Conservation (phyloP, 1,140 invertebrate genomes). For the Ostrea denselamellosa region DNA sequence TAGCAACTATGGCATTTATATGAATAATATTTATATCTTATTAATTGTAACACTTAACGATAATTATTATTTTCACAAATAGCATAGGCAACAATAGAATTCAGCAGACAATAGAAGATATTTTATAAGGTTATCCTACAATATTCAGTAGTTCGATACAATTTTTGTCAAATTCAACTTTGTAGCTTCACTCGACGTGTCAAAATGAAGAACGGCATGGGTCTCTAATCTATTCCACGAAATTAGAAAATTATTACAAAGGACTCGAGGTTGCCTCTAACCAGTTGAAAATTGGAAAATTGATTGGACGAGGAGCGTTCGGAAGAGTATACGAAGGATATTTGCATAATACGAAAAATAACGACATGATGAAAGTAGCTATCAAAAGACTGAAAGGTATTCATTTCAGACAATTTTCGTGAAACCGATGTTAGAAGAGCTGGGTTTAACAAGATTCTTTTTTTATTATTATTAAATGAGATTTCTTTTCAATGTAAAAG, state of each 20-base stretch:
- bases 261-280: not conserved
- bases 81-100: too few species aligned
- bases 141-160: too few species aligned
- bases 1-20: too few species aligned
- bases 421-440: not conserved
- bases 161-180: not conserved
- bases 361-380: not conserved
- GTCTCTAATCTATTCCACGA: conserved; percentile 8
- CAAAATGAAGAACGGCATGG: conserved; percentile 4
- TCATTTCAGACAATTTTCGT: not conserved
- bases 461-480: too few species aligned
- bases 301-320: conserved; percentile 33
- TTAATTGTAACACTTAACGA: too few species aligned
- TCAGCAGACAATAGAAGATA: too few species aligned
- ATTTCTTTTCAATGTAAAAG: too few species aligned
- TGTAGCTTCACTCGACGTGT: not conserved
- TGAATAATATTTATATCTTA: too few species aligned
- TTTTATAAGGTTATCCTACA: too few species aligned
- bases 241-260: conserved; percentile 40
- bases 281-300: conserved; percentile 18
- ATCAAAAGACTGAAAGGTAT: conserved; percentile 16
- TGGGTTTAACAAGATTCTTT: too few species aligned
- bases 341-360: not conserved
- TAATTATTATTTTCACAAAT: too few species aligned
- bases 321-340: conserved; percentile 15